These are phyloP conservation scores for Hydropsyche tenuis DNA, from an alignment of 1,140 invertebrate species.

Conservation along the genomic window DNA sequence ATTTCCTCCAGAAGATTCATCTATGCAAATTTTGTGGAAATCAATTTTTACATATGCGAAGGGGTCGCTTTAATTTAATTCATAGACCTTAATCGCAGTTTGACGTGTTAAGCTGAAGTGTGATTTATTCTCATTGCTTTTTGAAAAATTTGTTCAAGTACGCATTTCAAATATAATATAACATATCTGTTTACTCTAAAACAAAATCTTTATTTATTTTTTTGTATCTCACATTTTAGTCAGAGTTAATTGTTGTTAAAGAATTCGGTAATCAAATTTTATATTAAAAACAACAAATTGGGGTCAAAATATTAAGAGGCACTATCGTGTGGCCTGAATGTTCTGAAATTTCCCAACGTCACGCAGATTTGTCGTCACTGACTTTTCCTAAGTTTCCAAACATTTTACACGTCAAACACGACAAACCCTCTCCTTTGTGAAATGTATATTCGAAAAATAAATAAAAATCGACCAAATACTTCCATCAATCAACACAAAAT, in stretches of 20 bases:
- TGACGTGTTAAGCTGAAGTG: constrained; percentile 42
- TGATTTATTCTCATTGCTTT: constrained; percentile 18
- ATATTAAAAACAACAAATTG: constrained; percentile 18
- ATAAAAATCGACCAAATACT: no score
- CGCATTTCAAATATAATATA: background rate
- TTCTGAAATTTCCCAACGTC: constrained; percentile 32
- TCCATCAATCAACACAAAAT: no score
- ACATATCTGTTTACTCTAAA: background rate
- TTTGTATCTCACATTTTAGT: no score
- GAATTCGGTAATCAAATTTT: background rate
- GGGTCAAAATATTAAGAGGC: constrained; percentile 8
- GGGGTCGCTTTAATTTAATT: background rate
- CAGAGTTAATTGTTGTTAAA: no score
- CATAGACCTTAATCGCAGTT: constrained; percentile 44
- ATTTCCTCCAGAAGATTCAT: background rate
- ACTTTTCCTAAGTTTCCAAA: constrained; percentile 10
- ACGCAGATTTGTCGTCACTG: constrained; percentile 36
- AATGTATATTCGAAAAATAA: no score
- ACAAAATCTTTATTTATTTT: no score
- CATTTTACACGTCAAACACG: no score
- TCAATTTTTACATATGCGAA: background rate
- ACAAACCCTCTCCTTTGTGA: no score
- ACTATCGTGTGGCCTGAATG: constrained; percentile 30
- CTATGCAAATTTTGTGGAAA: background rate
- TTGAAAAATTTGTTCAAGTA: background rate